These are phyloP conservation scores for Cardiocondyla obscurior DNA, from an alignment of 1,140 invertebrate genomes.

Conservation along the genomic window DNA sequence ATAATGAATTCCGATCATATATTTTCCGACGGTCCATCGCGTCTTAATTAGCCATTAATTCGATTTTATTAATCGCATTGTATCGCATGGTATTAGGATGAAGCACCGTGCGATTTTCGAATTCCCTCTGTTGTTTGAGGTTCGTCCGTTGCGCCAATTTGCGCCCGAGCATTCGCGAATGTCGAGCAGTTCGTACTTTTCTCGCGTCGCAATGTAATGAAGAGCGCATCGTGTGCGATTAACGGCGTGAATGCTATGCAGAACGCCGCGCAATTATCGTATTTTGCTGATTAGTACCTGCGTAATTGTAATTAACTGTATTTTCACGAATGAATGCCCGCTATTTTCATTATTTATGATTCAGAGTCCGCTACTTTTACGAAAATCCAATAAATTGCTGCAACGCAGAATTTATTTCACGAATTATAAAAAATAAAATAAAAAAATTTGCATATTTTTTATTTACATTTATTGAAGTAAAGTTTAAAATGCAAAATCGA, in stretches of 20 bases:
- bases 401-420: neutral
- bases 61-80: slow-evolving; percentile 17
- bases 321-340: neutral
- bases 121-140: slow-evolving; percentile 10
- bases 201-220: slow-evolving; percentile 12
- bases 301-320: slow-evolving; percentile 11
- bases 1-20: slow-evolving; percentile 2
- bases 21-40: neutral
- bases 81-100: neutral
- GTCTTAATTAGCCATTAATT: slow-evolving; percentile 19
- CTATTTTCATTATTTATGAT: neutral
- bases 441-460: no score
- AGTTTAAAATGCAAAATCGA: neutral
- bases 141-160: slow-evolving; percentile 1
- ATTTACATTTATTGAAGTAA: no score
- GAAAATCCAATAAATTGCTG: neutral
- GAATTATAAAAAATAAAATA: neutral
- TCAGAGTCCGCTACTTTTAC: neutral
- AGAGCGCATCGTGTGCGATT: slow-evolving; percentile 13
- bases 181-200: neutral
- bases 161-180: neutral
- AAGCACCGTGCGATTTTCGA: slow-evolving; percentile 3
- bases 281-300: neutral
- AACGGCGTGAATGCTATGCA: neutral
- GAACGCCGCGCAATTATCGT: slow-evolving; percentile 9